Conservation (phyloP, 92 coral and sea anemone species). For the Galaxea fascicularis region DNA sequence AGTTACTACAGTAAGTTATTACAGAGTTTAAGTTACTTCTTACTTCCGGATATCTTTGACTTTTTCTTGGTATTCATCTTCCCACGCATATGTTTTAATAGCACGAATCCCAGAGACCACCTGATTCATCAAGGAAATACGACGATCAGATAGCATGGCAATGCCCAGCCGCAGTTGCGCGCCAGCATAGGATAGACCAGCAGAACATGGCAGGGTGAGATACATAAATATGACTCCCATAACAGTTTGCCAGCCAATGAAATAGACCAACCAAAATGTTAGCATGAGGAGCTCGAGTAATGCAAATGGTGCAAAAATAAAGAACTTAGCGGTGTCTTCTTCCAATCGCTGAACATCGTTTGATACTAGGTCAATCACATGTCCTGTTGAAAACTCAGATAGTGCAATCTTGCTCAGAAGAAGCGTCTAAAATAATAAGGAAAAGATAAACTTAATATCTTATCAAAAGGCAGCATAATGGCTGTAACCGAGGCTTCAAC, state of each 20-base stretch:
- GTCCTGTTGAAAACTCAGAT: background rate
- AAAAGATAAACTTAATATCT: too few relatives aligned
- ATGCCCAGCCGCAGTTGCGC: background rate
- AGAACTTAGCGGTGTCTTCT: background rate
- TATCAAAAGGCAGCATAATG: too few relatives aligned
- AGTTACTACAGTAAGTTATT: too few relatives aligned
- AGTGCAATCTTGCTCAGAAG: background rate
- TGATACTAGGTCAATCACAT: background rate
- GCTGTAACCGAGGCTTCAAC: too few relatives aligned
- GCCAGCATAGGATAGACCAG: background rate
- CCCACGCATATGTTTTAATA: slow-evolving; percentile 22
- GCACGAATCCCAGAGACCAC: slow-evolving; percentile 8
- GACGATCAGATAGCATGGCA: background rate
- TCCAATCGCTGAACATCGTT: slow-evolving; percentile 11
- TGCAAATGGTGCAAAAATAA: background rate
- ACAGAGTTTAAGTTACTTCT: too few relatives aligned
- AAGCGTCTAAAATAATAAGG: too few relatives aligned
- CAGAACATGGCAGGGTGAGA: background rate
- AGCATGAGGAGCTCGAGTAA: background rate
- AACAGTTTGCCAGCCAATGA: slow-evolving; percentile 8
- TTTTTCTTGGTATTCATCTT: background rate
- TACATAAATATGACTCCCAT: background rate
- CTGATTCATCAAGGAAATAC: slow-evolving; percentile 9
- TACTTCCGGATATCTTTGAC: background rate
- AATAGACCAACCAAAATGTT: background rate